Evolutionary conservation across 2,797 vertebrate species (phyloP).

Genomic region (Sebastes hubbsi): DNA sequence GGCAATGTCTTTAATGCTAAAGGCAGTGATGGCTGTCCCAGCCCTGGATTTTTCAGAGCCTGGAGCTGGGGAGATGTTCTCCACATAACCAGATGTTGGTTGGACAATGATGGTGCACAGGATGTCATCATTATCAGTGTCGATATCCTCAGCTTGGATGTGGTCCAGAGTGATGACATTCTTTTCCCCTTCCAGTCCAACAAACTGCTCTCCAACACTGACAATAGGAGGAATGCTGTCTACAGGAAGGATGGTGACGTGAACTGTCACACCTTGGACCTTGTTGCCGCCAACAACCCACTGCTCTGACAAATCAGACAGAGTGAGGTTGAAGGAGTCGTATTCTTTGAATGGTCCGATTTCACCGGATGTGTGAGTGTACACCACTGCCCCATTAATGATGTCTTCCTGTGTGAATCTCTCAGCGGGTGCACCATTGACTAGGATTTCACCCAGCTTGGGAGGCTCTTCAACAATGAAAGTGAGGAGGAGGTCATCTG

Average conservation of each 20-base stretch:
- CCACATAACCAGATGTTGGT: constrained; percentile 88
- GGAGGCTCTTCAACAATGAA: constrained; percentile 89
- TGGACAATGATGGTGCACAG: constrained; percentile 88
- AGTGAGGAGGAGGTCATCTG: constrained; percentile 84
- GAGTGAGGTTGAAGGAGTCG: constrained; percentile 88
- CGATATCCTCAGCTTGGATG: constrained; percentile 85
- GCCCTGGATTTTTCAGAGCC: constrained; percentile 87
- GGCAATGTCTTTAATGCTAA: constrained; percentile 85
- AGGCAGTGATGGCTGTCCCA: constrained; percentile 88
- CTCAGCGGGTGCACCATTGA: constrained; percentile 81
- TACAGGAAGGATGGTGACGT: constrained; percentile 87
- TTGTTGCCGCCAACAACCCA: constrained; percentile 86
- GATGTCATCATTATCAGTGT: constrained; percentile 87
- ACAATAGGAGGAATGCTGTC: constrained; percentile 86
- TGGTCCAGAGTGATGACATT: constrained; percentile 84
- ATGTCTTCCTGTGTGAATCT: constrained; percentile 89
- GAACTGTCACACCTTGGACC: constrained; percentile 84
- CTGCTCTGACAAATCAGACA: constrained; percentile 86
- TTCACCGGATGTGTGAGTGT: constrained; percentile 88
- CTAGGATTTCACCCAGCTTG: constrained; percentile 84
- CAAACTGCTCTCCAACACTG: constrained; percentile 79
- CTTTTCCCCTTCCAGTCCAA: constrained; percentile 87
- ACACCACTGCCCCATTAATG: constrained; percentile 84
- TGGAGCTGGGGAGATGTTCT: constrained; percentile 87
- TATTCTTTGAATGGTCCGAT: constrained; percentile 83